Percentiles rank a stretch among this genome's conserved stretches.
phyloP scores from a whole-genome alignment of 1,140 invertebrate genomes.

The Drosophila nigrodunni region DNA sequence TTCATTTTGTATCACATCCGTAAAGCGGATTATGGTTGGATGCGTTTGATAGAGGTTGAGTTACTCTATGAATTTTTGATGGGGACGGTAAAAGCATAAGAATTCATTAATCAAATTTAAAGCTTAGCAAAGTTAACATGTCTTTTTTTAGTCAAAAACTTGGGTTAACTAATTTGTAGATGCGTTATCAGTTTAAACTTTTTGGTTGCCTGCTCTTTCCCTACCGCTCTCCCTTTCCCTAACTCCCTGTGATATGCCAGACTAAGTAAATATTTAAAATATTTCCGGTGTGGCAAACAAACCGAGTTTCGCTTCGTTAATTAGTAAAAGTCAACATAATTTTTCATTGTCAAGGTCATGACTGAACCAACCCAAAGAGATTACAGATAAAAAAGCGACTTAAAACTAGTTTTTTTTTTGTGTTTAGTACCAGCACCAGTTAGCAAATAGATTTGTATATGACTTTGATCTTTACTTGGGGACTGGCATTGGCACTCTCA shows the following conservation, averaged over 20 bases:
- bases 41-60: no score
- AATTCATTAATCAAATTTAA: background rate
- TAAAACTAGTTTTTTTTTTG: background rate
- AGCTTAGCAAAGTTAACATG: background rate
- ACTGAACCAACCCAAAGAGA: background rate
- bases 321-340: background rate
- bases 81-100: no score
- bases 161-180: background rate
- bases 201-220: background rate
- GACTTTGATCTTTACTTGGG: slow-evolving; percentile 54
- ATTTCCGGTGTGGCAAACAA: slow-evolving; percentile 15
- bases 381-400: slow-evolving; percentile 15
- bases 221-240: background rate
- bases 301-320: slow-evolving; percentile 8
- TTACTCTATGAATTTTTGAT: no score
- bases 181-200: background rate
- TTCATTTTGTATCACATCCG: slow-evolving; percentile 18
- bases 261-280: slow-evolving; percentile 29
- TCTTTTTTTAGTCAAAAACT: background rate
- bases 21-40: slow-evolving; percentile 15
- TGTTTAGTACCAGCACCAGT: slow-evolving; percentile 52
- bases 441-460: slow-evolving; percentile 16
- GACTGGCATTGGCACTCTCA: slow-evolving; percentile 56
- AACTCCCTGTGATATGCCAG: background rate
- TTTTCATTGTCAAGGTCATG: slow-evolving; percentile 58